A percentile compares a stretch with the other conserved stretches of the same genome.
phyloP scores from a whole-genome alignment of 1,140 invertebrate species.

The Meloidogyne exigua region DNA sequence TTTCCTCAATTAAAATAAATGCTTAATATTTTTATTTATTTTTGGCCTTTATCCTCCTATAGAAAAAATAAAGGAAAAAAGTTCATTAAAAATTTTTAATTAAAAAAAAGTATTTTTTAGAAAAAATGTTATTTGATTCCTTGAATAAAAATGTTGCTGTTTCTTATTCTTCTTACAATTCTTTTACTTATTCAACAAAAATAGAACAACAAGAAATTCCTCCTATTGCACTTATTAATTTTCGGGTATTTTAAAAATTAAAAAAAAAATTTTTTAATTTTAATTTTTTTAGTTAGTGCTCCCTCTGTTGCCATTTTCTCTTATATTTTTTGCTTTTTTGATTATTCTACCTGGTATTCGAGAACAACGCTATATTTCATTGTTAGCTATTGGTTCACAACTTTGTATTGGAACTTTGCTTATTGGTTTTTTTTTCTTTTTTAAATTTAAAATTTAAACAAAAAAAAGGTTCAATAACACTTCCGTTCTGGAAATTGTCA shows the following conservation, averaged over 20 bases:
- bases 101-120: neutral
- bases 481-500: slow-evolving; percentile 81
- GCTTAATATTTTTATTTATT: no score
- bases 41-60: no score
- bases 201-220: neutral
- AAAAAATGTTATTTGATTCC: neutral
- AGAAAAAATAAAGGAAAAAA: no score
- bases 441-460: slow-evolving; percentile 7
- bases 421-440: slow-evolving; percentile 26
- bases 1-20: no score
- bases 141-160: neutral
- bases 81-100: neutral
- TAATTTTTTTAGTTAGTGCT: slow-evolving; percentile 36
- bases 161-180: neutral
- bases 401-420: slow-evolving; percentile 48
- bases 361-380: slow-evolving; percentile 48
- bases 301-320: slow-evolving; percentile 41
- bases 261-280: slow-evolving; percentile 21
- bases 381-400: slow-evolving; percentile 41
- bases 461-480: slow-evolving; percentile 41
- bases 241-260: neutral
- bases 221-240: neutral
- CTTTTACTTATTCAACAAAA: neutral
- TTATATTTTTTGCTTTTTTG: slow-evolving; percentile 51
- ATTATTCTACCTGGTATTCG: slow-evolving; percentile 52